Conservation (phyloP, 2,797 vertebrate species). For the Tinamus major region DNA sequence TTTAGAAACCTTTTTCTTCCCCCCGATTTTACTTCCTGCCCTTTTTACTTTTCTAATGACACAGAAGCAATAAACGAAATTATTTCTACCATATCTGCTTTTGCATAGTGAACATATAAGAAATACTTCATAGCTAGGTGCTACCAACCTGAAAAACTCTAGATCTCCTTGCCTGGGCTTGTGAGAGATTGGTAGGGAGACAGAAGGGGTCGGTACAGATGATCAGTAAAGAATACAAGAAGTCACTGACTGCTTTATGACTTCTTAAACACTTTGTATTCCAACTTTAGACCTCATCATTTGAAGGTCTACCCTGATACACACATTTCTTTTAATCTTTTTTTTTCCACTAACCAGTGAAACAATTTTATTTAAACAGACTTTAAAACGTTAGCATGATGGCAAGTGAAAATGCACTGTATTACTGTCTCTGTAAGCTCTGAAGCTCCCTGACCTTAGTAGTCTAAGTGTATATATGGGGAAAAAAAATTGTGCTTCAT, state of each 20-base stretch:
- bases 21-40: background rate
- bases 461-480: background rate
- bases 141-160: background rate
- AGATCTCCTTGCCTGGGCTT: background rate
- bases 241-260: background rate
- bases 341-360: background rate
- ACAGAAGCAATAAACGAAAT: background rate
- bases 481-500: conserved; percentile 44
- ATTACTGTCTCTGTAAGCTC: background rate
- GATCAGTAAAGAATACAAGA: background rate
- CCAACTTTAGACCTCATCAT: background rate
- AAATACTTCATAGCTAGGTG: background rate
- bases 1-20: conserved; percentile 21
- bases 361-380: background rate
- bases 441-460: background rate
- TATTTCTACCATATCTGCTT: background rate
- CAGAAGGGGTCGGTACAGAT: background rate
- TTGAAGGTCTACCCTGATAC: background rate
- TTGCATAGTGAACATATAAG: background rate
- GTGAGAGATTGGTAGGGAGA: background rate
- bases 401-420: background rate
- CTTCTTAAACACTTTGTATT: background rate
- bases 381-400: background rate
- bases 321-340: background rate
- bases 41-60: background rate